A percentile compares a stretch with the other conserved stretches of the same genome.
phyloP scores from a whole-genome alignment of 2,888 invertebrate genomes.

The Diogma glabrata region DNA sequence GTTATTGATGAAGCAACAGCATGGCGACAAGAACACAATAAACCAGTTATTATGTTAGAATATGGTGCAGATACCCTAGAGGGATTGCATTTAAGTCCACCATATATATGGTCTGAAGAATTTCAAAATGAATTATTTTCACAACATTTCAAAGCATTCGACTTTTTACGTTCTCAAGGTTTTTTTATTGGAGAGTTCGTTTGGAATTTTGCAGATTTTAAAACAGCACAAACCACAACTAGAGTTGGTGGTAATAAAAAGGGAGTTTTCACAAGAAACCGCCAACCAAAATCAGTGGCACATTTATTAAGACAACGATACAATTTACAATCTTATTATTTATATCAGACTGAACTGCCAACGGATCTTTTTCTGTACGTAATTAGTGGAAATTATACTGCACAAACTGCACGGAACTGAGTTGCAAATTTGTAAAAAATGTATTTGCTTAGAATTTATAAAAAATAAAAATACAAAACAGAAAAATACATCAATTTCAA shows the following conservation, averaged over 20 bases:
- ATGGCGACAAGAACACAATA: constrained; percentile 72
- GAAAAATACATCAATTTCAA: too few species aligned
- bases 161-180: constrained; percentile 55
- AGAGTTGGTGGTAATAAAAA: constrained; percentile 84
- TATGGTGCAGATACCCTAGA: constrained; percentile 92
- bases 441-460: too few species aligned
- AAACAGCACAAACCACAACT: constrained; percentile 75
- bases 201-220: constrained; percentile 99
- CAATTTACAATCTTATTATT: constrained; percentile 49
- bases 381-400: too few species aligned
- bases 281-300: constrained; percentile 85
- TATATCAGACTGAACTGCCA: constrained; percentile 45
- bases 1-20: constrained; percentile 63
- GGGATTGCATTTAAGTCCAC: constrained; percentile 78
- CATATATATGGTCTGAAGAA: constrained; percentile 90
- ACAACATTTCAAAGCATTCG: constrained; percentile 86
- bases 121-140: constrained; percentile 77
- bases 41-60: constrained; percentile 87
- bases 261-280: constrained; percentile 80
- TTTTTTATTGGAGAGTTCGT: constrained; percentile 94
- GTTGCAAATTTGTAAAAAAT: too few species aligned
- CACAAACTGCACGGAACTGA: too few species aligned
- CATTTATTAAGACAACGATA: constrained; percentile 72
- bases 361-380: constrained; percentile 46
- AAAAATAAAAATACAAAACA: too few species aligned